Conservation (phyloP, 2,113 vertebrate genomes). For the Paradoxurus hermaphroditus region DNA sequence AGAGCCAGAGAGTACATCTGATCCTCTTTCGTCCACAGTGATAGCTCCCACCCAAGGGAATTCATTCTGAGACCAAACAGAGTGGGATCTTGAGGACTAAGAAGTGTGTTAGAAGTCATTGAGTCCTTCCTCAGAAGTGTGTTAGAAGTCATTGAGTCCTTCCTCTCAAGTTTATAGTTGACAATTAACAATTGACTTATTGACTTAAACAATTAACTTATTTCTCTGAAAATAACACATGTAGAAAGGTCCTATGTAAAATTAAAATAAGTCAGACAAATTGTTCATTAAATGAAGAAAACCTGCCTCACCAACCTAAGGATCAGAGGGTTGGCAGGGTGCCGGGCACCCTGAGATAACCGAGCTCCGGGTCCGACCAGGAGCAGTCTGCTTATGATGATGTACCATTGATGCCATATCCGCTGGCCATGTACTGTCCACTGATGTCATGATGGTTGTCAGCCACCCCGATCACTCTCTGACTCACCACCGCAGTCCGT, state of each 20-base stretch:
- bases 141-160: background rate
- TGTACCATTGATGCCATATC: background rate
- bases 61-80: background rate
- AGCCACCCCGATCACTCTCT: rapidly evolving
- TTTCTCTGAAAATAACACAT: too few species aligned
- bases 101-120: background rate
- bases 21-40: background rate
- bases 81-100: background rate
- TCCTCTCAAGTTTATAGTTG: background rate
- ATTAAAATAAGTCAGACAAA: background rate
- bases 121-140: background rate
- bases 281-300: background rate
- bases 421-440: rapidly evolving
- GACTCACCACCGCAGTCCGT: background rate
- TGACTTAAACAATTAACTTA: too few species aligned
- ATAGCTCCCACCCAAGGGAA: background rate
- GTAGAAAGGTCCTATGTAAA: background rate
- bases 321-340: background rate
- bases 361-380: rapidly evolving
- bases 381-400: rapidly evolving
- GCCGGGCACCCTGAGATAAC: background rate
- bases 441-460: background rate
- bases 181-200: too few species aligned
- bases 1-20: background rate
- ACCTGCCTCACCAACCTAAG: background rate